Conservation (phyloP, 2,888 invertebrate genomes). For the Lasioglossum malachurum region DNA sequence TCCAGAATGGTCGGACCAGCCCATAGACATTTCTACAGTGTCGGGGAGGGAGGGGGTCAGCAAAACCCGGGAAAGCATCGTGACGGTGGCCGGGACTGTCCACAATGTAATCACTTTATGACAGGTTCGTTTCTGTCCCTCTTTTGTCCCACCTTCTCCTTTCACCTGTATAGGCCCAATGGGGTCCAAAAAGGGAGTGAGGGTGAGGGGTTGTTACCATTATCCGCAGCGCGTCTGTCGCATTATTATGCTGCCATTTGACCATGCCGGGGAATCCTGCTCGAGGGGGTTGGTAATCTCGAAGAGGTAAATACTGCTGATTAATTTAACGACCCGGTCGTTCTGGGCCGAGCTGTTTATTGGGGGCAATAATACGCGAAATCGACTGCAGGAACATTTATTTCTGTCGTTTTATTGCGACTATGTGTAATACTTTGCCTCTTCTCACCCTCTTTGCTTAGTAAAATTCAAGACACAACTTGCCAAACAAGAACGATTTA, state of each 20-base stretch:
- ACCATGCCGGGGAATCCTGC: neutral
- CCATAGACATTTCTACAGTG: neutral
- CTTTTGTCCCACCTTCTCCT: constrained; percentile 18
- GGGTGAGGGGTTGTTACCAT: constrained; percentile 18
- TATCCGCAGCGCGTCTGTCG: constrained; percentile 26
- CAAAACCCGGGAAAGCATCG: constrained; percentile 21
- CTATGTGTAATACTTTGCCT: neutral
- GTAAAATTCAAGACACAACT: too few relatives aligned
- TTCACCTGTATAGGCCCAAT: neutral
- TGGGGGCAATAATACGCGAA: constrained; percentile 1
- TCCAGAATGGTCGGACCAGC: neutral
- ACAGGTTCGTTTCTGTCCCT: constrained; percentile 38
- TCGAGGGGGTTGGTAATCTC: neutral
- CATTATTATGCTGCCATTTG: constrained; percentile 28
- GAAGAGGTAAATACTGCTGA: neutral
- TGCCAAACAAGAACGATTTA: too few relatives aligned
- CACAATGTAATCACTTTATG: constrained; percentile 76
- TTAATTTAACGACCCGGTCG: constrained; percentile 36
- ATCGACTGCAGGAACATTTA: neutral
- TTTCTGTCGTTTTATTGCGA: constrained; percentile 26
- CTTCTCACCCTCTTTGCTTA: too few relatives aligned
- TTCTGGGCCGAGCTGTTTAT: constrained; percentile 29
- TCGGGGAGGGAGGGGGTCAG: neutral
- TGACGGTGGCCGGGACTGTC: constrained; percentile 71
- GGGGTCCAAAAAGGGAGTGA: neutral